A percentile compares a stretch with the other conserved stretches of the same genome.
Conservation (phyloP, 2,797 vertebrate species). For the Uromys caudimaculatus region DNA sequence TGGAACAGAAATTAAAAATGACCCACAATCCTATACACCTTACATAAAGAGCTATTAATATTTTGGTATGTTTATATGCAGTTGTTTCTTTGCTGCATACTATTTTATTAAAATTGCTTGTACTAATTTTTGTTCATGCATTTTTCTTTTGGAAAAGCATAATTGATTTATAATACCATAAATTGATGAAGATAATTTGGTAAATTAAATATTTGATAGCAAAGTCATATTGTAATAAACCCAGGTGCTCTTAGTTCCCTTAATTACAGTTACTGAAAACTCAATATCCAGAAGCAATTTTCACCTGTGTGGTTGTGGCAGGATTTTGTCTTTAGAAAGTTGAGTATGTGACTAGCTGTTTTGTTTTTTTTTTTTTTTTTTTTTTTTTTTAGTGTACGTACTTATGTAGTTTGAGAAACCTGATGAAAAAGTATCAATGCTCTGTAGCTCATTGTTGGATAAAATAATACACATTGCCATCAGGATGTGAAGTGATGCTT, state of each 20-base stretch:
- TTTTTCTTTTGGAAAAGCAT: slow-evolving; percentile 30
- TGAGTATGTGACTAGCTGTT: neutral
- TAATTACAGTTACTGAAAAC: slow-evolving; percentile 54
- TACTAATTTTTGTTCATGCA: slow-evolving; percentile 5
- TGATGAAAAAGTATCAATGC: slow-evolving; percentile 1
- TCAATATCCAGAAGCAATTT: slow-evolving; percentile 48
- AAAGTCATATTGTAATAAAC: slow-evolving; percentile 57
- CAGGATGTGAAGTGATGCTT: slow-evolving; percentile 28
- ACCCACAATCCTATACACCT: neutral
- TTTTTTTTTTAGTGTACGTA: slow-evolving; percentile 34
- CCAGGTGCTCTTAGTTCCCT: neutral
- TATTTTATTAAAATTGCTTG: slow-evolving; percentile 30
- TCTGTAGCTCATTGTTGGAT: slow-evolving; percentile 10
- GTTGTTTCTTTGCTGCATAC: neutral
- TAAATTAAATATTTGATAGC: slow-evolving; percentile 48
- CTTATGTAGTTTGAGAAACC: slow-evolving; percentile 10
- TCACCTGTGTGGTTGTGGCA: neutral
- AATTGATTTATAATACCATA: slow-evolving; percentile 16
- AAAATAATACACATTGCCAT: neutral
- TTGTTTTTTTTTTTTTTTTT: slow-evolving; percentile 33
- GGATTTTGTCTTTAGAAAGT: slow-evolving; percentile 54
- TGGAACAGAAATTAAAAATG: neutral
- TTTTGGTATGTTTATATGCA: slow-evolving; percentile 34
- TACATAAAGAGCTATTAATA: slow-evolving; percentile 24
- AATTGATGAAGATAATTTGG: slow-evolving; percentile 40